These are phyloP conservation scores for Oryzias dopingdopingensis DNA, from an alignment of 2,797 vertebrate genomes.

Conservation along the genomic window DNA sequence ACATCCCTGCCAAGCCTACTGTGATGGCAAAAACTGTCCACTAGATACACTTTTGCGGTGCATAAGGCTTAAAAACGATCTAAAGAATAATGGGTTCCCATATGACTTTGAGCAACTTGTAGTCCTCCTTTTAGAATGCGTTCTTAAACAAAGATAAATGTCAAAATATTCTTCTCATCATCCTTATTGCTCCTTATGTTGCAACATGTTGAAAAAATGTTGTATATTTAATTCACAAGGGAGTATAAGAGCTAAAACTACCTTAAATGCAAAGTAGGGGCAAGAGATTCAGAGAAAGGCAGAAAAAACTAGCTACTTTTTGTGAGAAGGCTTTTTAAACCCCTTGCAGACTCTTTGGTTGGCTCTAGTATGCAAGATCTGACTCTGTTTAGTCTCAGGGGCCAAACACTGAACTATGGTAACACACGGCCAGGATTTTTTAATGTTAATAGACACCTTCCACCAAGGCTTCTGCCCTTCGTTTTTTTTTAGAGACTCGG, in stretches of 20 bases:
- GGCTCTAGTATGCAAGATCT: slow-evolving; percentile 42
- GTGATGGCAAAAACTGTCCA: slow-evolving; percentile 22
- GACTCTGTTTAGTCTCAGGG: slow-evolving; percentile 53
- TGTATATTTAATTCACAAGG: slow-evolving; percentile 39
- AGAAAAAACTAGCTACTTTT: slow-evolving; percentile 44
- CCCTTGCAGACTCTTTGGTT: slow-evolving; percentile 26
- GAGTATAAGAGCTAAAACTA: slow-evolving; percentile 25
- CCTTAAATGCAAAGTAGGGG: slow-evolving; percentile 45
- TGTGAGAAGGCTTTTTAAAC: slow-evolving; percentile 27
- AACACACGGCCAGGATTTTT: slow-evolving; percentile 38
- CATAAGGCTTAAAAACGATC: slow-evolving; percentile 21
- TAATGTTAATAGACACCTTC: slow-evolving; percentile 54
- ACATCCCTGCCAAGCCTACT: slow-evolving; percentile 16
- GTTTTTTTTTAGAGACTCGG: slow-evolving; percentile 41
- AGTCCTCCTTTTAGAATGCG: slow-evolving; percentile 4
- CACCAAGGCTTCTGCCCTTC: slow-evolving; percentile 41
- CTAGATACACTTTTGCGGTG: slow-evolving; percentile 7
- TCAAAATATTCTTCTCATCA: slow-evolving; percentile 42
- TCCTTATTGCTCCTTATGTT: slow-evolving; percentile 54
- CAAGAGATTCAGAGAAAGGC: slow-evolving; percentile 30
- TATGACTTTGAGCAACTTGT: slow-evolving; percentile 45
- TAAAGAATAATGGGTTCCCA: slow-evolving; percentile 28
- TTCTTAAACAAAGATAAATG: slow-evolving; percentile 36
- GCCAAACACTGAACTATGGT: slow-evolving; percentile 38
- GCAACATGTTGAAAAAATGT: slow-evolving; percentile 54